Base-by-base conservation (phyloP, 2,113 vertebrate genomes). In the Gobiocypris rarus region DNA sequence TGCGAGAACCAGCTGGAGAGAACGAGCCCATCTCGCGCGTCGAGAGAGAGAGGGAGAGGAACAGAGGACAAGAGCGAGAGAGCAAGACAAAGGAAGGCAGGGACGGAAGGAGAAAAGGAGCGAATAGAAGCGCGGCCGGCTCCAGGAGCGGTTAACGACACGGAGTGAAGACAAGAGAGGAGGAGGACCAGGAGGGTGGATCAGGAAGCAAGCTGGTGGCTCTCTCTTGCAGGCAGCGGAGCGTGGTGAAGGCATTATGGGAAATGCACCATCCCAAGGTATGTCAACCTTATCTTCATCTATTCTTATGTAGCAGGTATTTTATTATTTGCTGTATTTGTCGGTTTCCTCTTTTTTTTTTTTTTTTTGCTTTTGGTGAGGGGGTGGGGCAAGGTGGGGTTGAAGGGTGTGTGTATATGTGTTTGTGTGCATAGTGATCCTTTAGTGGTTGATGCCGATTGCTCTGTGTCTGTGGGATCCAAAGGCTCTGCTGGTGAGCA, bases 221-320 rank as follows among this genome's bases (percentile, higher is more conserved):
- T 89, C 92, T 94, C 90, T 93, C 92, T 93, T 34, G 91, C 91
- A 90, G 90, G 91, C 91, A 91, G 88, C 90, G 93, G 91, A 92
- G 90, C 90, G 91, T 91, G 86, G 91, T 91, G 92, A 91, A 90
- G 71, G 93, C 94, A 95, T 91, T 92, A 95, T 95, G 94, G 94
- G 94, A 93, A 95, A 95, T 93, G 94, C 94, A 95, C 94, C 94
- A 91, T 95, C 94, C 84, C 94, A 95, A 95, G 94, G 94, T 93
- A 95, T 91, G 94, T 95, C 90, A 91, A 90, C 87, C 84, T 73
- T 91, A 75, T 91, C 81, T 93, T 67, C 56, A 77, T 91, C 56
- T 88, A 88, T 91, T 87, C 90, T 90, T 89, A 69, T 91, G 88
- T 90, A 77, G 90, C 89, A 90, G 90, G 89, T 91, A 63, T 82